These are phyloP conservation scores for Prochilodus magdalenae DNA, from an alignment of 2,113 vertebrate genomes.

Conservation along the genomic window DNA sequence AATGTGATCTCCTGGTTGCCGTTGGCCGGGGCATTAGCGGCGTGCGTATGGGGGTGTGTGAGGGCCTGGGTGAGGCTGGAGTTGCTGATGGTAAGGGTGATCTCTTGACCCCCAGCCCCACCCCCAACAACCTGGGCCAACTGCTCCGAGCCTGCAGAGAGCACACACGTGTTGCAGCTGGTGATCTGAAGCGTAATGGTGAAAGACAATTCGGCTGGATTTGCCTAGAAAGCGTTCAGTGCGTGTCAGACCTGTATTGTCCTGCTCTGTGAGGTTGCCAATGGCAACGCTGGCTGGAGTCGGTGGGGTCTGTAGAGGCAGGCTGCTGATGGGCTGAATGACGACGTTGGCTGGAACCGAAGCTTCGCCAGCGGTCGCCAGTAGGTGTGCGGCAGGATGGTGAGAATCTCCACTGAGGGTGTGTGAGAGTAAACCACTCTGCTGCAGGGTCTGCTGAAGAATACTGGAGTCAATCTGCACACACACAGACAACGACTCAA, in stretches of 20 bases:
- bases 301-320: conserved; percentile 86
- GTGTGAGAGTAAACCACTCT: conserved; percentile 85
- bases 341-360: conserved; percentile 87
- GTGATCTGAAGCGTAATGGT: too few relatives aligned
- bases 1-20: conserved; percentile 94
- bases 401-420: conserved; percentile 83
- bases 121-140: conserved; percentile 88
- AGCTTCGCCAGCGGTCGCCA: conserved; percentile 79
- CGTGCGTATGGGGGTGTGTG: conserved; percentile 70
- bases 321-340: conserved; percentile 89
- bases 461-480: conserved; percentile 91
- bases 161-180: not conserved
- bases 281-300: conserved; percentile 84
- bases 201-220: too few relatives aligned
- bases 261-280: conserved; percentile 85
- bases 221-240: too few relatives aligned
- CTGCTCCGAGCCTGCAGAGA: conserved; percentile 84
- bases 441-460: conserved; percentile 92
- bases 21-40: conserved; percentile 72
- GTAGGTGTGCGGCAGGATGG: conserved; percentile 78
- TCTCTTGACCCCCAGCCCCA: conserved; percentile 83
- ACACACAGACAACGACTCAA: not conserved
- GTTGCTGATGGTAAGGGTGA: conserved; percentile 97
- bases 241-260: conserved; percentile 69
- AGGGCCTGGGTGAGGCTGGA: conserved; percentile 91